Evolutionary conservation across 2,113 vertebrate species (phyloP).

Genomic region (Paramisgurnus dabryanus): DNA sequence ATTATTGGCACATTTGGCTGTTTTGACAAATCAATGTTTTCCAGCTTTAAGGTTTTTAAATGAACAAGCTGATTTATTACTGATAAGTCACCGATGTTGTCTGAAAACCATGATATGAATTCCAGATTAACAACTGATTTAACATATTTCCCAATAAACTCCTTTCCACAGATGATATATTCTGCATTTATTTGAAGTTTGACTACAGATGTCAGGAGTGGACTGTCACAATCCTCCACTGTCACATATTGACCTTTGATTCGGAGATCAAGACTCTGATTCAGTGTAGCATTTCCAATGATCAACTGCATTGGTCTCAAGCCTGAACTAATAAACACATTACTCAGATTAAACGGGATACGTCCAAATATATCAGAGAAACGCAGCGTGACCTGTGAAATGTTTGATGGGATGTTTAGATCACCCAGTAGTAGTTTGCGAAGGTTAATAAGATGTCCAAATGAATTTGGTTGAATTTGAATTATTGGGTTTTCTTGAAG

Average conservation of each 20-base stretch:
- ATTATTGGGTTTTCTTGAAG: slow-evolving; percentile 27
- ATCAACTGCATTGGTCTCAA: slow-evolving; percentile 14
- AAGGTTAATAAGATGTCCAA: slow-evolving; percentile 25
- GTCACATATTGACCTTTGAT: slow-evolving; percentile 20
- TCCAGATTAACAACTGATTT: slow-evolving; percentile 7
- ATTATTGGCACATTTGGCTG: slow-evolving; percentile 52
- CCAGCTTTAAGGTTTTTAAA: slow-evolving; percentile 65
- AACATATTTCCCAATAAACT: slow-evolving; percentile 35
- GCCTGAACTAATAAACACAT: not conserved
- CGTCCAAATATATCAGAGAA: slow-evolving; percentile 24
- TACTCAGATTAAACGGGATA: slow-evolving; percentile 25
- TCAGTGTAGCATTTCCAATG: not conserved
- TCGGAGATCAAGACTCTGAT: not conserved
- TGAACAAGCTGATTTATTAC: slow-evolving; percentile 40
- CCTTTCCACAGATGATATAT: slow-evolving; percentile 1
- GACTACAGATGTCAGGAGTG: not conserved
- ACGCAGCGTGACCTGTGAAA: not conserved
- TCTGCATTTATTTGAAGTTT: not conserved
- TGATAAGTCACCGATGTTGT: slow-evolving; percentile 11
- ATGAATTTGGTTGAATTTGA: not conserved
- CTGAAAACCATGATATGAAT: not conserved
- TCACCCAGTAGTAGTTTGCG: not conserved
- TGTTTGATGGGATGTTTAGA: not conserved
- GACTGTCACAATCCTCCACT: slow-evolving; percentile 7
- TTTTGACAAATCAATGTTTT: slow-evolving; percentile 68